Conservation (phyloP, 1,140 invertebrate species). For the Patella vulgata region DNA sequence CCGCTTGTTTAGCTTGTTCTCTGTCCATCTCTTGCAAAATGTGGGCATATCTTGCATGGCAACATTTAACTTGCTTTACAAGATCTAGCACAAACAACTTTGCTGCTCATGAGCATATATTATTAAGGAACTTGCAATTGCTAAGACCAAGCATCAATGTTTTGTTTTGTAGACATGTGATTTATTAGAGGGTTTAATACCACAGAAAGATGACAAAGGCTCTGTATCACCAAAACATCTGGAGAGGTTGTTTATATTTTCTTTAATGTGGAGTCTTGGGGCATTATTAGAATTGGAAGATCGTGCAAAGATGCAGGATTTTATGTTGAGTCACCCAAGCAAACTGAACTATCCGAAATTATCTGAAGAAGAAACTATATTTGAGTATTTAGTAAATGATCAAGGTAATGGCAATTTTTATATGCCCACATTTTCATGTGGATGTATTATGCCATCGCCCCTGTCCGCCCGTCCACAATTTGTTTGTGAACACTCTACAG, state of each 20-base stretch:
- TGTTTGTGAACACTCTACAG: too few relatives aligned
- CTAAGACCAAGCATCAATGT: too few relatives aligned
- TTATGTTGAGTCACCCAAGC: slow-evolving; percentile 46
- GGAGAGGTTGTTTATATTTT: slow-evolving; percentile 72
- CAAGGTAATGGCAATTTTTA: slow-evolving; percentile 81
- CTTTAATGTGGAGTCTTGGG: slow-evolving; percentile 90
- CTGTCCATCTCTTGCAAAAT: too few relatives aligned
- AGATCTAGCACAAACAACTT: too few relatives aligned
- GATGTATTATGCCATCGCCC: too few relatives aligned
- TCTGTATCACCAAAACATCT: slow-evolving; percentile 62
- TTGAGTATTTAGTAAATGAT: slow-evolving; percentile 88
- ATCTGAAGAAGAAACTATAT: slow-evolving; percentile 72
- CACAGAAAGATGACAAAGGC: slow-evolving; percentile 67
- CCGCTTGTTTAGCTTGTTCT: too few relatives aligned
- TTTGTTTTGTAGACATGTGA: slow-evolving; percentile 61
- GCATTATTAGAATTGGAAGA: slow-evolving; percentile 87
- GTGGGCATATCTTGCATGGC: too few relatives aligned
- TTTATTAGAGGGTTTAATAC: slow-evolving; percentile 86
- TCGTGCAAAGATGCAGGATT: slow-evolving; percentile 73
- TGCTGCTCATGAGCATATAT: too few relatives aligned
- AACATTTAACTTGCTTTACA: too few relatives aligned
- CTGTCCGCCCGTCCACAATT: too few relatives aligned
- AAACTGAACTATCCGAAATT: slow-evolving; percentile 51
- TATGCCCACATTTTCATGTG: too few relatives aligned
- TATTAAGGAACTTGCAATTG: too few relatives aligned